Percentiles rank a stretch among this genome's conserved stretches.
These are phyloP conservation scores for Drosophila gunungcola DNA, from an alignment of 1,140 invertebrate genomes.

Conservation along the genomic window DNA sequence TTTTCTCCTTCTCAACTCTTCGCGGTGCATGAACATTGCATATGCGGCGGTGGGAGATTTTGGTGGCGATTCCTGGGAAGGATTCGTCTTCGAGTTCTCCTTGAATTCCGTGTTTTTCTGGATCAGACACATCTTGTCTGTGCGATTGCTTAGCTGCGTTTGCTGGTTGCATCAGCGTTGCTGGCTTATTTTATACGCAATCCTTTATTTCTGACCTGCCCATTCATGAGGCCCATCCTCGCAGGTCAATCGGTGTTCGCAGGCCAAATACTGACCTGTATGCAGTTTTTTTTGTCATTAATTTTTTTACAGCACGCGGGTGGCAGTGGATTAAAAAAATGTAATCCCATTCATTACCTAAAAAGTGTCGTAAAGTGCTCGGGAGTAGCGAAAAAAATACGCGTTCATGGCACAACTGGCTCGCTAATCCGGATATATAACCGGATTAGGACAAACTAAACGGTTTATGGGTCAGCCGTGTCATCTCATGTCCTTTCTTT, in stretches of 20 bases:
- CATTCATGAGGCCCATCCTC: conserved; percentile 57
- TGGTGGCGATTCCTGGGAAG: conserved; percentile 1
- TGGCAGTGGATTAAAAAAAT: conserved; percentile 68
- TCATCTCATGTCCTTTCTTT: neutral
- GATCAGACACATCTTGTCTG: conserved; percentile 53
- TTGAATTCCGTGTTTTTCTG: conserved; percentile 20
- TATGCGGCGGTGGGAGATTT: conserved; percentile 58
- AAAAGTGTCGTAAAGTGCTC: conserved; percentile 63
- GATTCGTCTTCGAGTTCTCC: conserved; percentile 15
- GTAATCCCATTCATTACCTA: conserved; percentile 80
- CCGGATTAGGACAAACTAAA: conserved; percentile 61
- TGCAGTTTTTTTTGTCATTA: conserved; percentile 38
- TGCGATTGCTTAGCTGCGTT: conserved; percentile 33
- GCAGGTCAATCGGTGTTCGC: conserved; percentile 40
- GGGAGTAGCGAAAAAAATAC: conserved; percentile 25
- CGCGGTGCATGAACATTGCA: conserved; percentile 62
- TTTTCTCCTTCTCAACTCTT: conserved; percentile 61
- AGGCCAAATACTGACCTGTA: conserved; percentile 16
- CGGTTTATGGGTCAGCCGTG: conserved; percentile 64
- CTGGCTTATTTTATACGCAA: conserved; percentile 49
- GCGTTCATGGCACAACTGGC: neutral
- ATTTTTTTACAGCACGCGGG: conserved; percentile 50
- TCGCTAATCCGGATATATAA: conserved; percentile 70
- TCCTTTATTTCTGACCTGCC: conserved; percentile 56
- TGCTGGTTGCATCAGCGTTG: conserved; percentile 34